phyloP scores from a whole-genome alignment of 2,113 vertebrate genomes.

The Stegastes partitus region DNA sequence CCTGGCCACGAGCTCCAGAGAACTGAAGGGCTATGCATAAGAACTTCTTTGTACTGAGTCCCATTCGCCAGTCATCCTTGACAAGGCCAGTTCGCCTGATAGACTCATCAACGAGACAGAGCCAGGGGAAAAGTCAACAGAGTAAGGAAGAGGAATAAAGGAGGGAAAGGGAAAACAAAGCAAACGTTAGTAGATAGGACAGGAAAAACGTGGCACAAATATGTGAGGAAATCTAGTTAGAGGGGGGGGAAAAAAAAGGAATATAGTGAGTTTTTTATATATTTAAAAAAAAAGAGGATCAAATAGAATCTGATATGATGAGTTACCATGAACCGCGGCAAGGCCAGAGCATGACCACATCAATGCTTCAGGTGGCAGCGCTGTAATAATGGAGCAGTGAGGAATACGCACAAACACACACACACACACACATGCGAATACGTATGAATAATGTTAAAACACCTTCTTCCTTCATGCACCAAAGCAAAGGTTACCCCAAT shows the following conservation, averaged over 20 bases:
- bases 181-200: constrained; percentile 26
- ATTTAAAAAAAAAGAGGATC: constrained; percentile 3
- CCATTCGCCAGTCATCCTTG: constrained; percentile 55
- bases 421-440: background rate
- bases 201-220: too few relatives aligned
- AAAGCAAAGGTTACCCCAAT: constrained; percentile 78
- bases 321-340: constrained; percentile 22
- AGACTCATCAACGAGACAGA: constrained; percentile 33
- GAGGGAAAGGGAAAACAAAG: constrained; percentile 30
- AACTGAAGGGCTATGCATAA: constrained; percentile 57
- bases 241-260: too few relatives aligned
- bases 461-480: constrained; percentile 72
- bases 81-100: constrained; percentile 53
- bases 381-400: constrained; percentile 40
- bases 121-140: constrained; percentile 26
- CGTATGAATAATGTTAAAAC: constrained; percentile 67
- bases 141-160: constrained; percentile 7
- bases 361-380: constrained; percentile 22
- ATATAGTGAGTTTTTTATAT: too few relatives aligned
- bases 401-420: constrained; percentile 29
- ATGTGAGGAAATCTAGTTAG: constrained; percentile 11
- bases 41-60: constrained; percentile 56
- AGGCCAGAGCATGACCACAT: constrained; percentile 33
- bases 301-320: constrained; percentile 3
- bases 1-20: constrained; percentile 41